phyloP scores from a whole-genome alignment of 2,797 vertebrate species.

The Odontamblyopus lacepedii region DNA sequence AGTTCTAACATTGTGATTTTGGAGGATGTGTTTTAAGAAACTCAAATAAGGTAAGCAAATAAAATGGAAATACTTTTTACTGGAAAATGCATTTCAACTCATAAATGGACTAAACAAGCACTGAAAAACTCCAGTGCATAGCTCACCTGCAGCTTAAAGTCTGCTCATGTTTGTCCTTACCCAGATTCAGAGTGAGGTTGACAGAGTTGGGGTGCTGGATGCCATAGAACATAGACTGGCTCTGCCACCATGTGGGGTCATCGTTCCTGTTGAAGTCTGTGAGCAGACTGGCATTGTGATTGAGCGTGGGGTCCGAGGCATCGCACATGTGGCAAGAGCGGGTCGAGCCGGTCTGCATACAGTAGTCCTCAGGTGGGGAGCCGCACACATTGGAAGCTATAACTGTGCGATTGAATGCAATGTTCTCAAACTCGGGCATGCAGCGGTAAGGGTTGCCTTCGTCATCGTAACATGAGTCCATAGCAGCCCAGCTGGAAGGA shows the following conservation, averaged over 20 bases:
- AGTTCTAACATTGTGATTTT: not conserved
- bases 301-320: slow-evolving; percentile 60
- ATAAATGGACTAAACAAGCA: not conserved
- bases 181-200: slow-evolving; percentile 88
- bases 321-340: slow-evolving; percentile 85
- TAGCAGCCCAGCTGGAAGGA: slow-evolving; percentile 56
- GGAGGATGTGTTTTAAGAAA: not conserved
- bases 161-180: slow-evolving; percentile 73
- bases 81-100: not conserved
- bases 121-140: not conserved
- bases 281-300: slow-evolving; percentile 85
- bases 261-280: slow-evolving; percentile 91
- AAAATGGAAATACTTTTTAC: too few species aligned
- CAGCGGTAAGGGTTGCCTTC: slow-evolving; percentile 78
- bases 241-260: slow-evolving; percentile 96
- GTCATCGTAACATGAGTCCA: slow-evolving; percentile 82
- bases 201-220: slow-evolving; percentile 89
- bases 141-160: too few species aligned
- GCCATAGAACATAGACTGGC: slow-evolving; percentile 92
- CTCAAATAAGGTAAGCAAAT: too few species aligned
- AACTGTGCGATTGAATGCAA: slow-evolving; percentile 81
- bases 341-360: slow-evolving; percentile 86
- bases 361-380: slow-evolving; percentile 86
- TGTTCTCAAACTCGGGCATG: slow-evolving; percentile 90
- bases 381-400: slow-evolving; percentile 86